Evolutionary conservation across 2,113 vertebrate species (phyloP).

Genomic region (Tamias sibiricus): DNA sequence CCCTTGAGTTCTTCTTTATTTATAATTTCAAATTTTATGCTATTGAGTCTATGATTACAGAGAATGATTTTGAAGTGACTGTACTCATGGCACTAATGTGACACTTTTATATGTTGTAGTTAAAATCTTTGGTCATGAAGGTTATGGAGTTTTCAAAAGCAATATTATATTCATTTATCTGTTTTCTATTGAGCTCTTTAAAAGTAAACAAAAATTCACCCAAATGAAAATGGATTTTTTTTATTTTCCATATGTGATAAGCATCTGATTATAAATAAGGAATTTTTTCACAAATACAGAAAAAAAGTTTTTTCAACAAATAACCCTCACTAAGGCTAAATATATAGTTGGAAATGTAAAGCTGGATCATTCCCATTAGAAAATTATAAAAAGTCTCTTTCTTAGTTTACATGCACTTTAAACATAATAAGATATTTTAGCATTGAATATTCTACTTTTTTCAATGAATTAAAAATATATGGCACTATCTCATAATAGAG

Average conservation of each 20-base stretch:
- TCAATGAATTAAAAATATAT: constrained; percentile 1
- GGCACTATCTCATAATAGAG: neutral
- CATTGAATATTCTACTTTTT: constrained; percentile 16
- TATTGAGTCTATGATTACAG: neutral
- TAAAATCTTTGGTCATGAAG: neutral
- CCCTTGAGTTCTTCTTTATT: neutral
- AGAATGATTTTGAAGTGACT: neutral
- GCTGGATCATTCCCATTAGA: neutral
- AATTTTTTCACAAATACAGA: neutral
- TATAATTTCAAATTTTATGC: neutral
- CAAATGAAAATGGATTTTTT: neutral
- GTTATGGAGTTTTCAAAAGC: neutral
- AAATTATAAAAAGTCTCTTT: constrained; percentile 8
- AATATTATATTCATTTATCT: neutral
- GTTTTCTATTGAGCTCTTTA: neutral
- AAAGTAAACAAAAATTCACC: neutral
- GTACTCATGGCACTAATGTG: neutral
- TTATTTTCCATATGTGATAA: neutral
- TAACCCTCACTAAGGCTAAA: neutral
- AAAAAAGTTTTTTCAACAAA: neutral
- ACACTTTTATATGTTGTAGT: neutral
- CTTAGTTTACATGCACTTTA: neutral
- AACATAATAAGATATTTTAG: neutral
- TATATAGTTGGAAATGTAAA: neutral
- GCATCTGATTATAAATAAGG: neutral